Base-by-base conservation (phyloP, 2,797 vertebrate genomes). In the Trachurus trachurus region DNA sequence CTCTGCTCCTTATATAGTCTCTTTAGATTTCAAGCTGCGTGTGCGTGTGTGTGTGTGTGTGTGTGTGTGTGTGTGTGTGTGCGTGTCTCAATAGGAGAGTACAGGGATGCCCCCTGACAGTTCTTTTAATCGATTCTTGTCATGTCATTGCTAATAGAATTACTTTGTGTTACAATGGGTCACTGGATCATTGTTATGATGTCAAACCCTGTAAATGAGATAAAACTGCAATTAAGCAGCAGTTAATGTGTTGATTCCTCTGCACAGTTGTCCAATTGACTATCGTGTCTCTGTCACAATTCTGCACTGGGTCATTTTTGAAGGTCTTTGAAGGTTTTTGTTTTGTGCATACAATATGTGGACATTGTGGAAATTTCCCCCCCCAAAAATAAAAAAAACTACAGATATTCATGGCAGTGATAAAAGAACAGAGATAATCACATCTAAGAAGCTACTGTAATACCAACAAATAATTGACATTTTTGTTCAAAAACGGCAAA, bases 61-160 rank as follows among this genome's bases (percentile, higher is more conserved):
- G 66, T 83, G 63, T 62, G 44, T 79, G 71, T 85, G 77, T 29
- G 47, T 64, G 26, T 66, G 53, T 61, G 64, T 50, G 52, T 61
- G 52, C 65, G 49, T 77, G 76, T 58, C 29, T 64, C 19, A 42
- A 63, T 61, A 44, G 45, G 19, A 34, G 67, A 73, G 53, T 10
- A 40, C 21, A 65, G 47, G 58, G 59, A 76, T 58, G 37, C 53
- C 49, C 50, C 56, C 74, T 74, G 74, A 80, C 67, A 63, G 26
- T 34, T 60, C 63, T 58, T 71, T 68, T 64, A 62, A 45, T 47
- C 76, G 26, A 67, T 66, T 73, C 65, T 81, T 65, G 74, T 78
- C 74, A 84, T 89, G 87, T 91, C 86, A 89, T 62, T 86, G 66
- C 79, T 47, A 70, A 71, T 71, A 63, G 78, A 88, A 64, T 87